phyloP scores from a whole-genome alignment of 2,113 vertebrate genomes.

The Thunnus maccoyii region DNA sequence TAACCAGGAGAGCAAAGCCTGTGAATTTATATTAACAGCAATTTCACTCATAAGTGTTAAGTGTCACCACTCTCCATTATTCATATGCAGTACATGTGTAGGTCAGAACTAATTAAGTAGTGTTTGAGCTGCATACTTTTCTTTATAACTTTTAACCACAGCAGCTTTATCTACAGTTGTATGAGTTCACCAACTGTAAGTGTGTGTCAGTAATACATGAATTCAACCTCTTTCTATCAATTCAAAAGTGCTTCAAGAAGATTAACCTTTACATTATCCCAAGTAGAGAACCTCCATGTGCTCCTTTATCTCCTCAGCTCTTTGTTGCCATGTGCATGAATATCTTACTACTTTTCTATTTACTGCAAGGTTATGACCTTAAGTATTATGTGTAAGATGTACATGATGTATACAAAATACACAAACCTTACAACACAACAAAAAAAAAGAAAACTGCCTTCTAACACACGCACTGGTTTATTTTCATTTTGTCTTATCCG shows the following conservation, averaged over 20 bases:
- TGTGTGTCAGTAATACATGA: neutral
- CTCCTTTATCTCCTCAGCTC: constrained; percentile 13
- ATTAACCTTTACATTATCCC: constrained; percentile 24
- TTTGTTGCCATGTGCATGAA: neutral
- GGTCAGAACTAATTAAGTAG: neutral
- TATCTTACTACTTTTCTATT: constrained; percentile 4
- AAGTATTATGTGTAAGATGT: neutral
- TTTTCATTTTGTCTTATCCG: constrained; percentile 1
- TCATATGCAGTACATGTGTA: neutral
- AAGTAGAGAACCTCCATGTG: neutral
- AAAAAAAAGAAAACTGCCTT: neutral
- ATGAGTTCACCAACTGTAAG: neutral
- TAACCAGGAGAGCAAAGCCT: constrained; percentile 11
- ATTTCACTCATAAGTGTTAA: constrained; percentile 10
- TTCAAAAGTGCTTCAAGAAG: constrained; percentile 13
- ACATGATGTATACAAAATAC: neutral
- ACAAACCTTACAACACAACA: neutral
- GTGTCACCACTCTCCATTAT: constrained; percentile 11
- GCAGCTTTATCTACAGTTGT: neutral
- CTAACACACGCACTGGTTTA: neutral
- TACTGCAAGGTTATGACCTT: constrained; percentile 13
- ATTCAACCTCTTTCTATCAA: neutral
- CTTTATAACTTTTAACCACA: neutral
- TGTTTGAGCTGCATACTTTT: neutral
- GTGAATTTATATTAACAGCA: constrained; percentile 27